Evolutionary conservation across 2,888 invertebrate genomes (phyloP).

Genomic region (Lepeophtheirus nordmannii): DNA sequence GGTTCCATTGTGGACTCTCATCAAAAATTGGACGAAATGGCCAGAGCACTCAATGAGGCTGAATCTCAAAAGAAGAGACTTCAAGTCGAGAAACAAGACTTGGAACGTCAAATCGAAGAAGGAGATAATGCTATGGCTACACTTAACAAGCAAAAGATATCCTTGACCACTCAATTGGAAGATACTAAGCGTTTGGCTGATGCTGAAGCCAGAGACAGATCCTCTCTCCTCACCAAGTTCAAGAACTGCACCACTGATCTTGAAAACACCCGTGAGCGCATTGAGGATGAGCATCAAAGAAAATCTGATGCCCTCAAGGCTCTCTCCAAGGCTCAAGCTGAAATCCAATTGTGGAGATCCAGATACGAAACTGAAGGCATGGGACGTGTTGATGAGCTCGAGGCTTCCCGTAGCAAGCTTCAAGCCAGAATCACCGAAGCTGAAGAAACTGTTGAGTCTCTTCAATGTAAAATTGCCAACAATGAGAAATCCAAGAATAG

Average conservation of each 20-base stretch:
- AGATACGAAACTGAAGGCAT: slow-evolving; percentile 97
- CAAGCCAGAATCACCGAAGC: slow-evolving; percentile 92
- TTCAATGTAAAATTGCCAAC: slow-evolving; percentile 89
- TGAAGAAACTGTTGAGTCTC: slow-evolving; percentile 90
- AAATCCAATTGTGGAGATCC: slow-evolving; percentile 90
- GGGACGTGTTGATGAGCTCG: slow-evolving; percentile 39
- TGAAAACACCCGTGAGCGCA: slow-evolving; percentile 46
- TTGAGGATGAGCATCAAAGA: slow-evolving; percentile 97
- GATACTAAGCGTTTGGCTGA: slow-evolving; percentile 65
- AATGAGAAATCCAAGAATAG: slow-evolving; percentile 96
- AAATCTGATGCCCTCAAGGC: slow-evolving; percentile 97
- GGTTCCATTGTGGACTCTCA: slow-evolving; percentile 88
- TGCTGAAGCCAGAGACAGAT: slow-evolving; percentile 48
- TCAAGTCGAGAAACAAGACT: slow-evolving; percentile 89
- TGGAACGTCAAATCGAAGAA: slow-evolving; percentile 90
- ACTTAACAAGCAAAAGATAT: slow-evolving; percentile 91
- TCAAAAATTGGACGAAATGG: slow-evolving; percentile 87
- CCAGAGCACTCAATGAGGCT: slow-evolving; percentile 89
- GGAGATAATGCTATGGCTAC: slow-evolving; percentile 94
- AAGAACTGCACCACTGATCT: slow-evolving; percentile 42
- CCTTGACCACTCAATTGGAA: slow-evolving; percentile 69
- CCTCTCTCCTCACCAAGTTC: slow-evolving; percentile 34
- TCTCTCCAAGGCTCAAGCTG: slow-evolving; percentile 94
- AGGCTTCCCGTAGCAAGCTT: slow-evolving; percentile 45
- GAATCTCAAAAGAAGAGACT: slow-evolving; percentile 93